These are phyloP conservation scores for Sternotherus odoratus DNA, from an alignment of 2,797 vertebrate species.

Conservation along the genomic window DNA sequence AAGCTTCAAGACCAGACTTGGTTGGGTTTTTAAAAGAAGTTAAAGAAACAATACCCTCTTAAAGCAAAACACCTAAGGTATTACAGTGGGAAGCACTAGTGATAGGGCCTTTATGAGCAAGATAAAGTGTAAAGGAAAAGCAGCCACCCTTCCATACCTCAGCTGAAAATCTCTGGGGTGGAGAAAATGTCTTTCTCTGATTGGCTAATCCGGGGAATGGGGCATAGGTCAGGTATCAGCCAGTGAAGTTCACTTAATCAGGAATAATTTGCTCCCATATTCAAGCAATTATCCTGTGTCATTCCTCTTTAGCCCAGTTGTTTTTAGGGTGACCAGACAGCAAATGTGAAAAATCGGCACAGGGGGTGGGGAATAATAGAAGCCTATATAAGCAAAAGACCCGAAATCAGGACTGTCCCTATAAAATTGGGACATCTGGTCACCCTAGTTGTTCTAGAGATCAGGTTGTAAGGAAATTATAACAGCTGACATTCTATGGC, in stretches of 20 bases:
- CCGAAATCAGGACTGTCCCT: no score
- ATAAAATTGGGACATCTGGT: no score
- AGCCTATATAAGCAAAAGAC: no score
- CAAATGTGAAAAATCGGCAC: no score
- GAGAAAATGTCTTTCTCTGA: not conserved
- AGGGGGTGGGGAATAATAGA: no score
- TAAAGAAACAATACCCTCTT: not conserved
- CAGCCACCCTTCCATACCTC: not conserved
- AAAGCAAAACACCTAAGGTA: not conserved
- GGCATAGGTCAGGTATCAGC: not conserved
- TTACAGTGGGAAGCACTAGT: not conserved
- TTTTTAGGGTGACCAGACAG: no score
- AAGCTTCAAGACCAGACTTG: not conserved
- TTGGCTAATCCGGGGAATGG: not conserved
- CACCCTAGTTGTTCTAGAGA: not conserved
- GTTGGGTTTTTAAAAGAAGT: not conserved
- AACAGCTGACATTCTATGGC: not conserved
- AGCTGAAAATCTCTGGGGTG: not conserved
- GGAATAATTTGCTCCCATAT: not conserved
- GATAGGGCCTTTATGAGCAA: not conserved
- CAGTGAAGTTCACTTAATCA: not conserved
- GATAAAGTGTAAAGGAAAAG: not conserved
- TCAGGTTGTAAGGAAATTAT: not conserved
- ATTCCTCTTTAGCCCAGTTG: not conserved
- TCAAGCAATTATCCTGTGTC: not conserved